Conservation (phyloP, 2,888 invertebrate species). For the Carabus problematicus region DNA sequence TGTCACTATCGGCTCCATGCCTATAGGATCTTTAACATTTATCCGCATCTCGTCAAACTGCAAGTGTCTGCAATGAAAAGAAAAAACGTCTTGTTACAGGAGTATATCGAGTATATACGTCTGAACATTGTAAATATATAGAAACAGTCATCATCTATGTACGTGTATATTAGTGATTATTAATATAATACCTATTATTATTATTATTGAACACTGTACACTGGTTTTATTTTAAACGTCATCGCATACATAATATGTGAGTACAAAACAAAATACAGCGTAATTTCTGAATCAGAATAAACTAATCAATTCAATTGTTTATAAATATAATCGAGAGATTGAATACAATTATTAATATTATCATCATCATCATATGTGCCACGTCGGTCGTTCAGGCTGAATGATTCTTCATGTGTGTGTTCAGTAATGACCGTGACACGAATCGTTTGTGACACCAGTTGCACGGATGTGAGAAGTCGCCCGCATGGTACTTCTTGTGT, state of each 20-base stretch:
- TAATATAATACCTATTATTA: too few species aligned
- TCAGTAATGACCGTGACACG: constrained; percentile 34
- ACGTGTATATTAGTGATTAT: too few species aligned
- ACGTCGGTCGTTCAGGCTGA: constrained; percentile 2
- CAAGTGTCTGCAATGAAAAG: constrained; percentile 35
- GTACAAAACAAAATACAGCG: constrained; percentile 4
- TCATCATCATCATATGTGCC: too few species aligned
- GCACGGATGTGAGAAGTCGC: constrained; percentile 53
- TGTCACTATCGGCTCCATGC: constrained; percentile 44
- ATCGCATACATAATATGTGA: neutral
- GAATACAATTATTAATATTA: too few species aligned
- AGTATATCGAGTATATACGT: too few species aligned
- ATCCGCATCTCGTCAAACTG: constrained; percentile 32
- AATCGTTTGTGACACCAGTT: constrained; percentile 40
- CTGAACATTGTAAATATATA: too few species aligned
- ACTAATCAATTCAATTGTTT: neutral
- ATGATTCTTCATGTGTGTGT: constrained; percentile 40
- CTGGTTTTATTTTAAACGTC: too few species aligned
- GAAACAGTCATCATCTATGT: too few species aligned
- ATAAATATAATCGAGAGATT: too few species aligned
- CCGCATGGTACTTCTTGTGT: constrained; percentile 65
- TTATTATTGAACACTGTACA: too few species aligned
- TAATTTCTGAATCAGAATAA: neutral
- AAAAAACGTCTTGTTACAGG: constrained; percentile 27
- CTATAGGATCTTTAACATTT: constrained; percentile 41